phyloP scores from a whole-genome alignment of 2,113 vertebrate species.

The Octodon degus region DNA sequence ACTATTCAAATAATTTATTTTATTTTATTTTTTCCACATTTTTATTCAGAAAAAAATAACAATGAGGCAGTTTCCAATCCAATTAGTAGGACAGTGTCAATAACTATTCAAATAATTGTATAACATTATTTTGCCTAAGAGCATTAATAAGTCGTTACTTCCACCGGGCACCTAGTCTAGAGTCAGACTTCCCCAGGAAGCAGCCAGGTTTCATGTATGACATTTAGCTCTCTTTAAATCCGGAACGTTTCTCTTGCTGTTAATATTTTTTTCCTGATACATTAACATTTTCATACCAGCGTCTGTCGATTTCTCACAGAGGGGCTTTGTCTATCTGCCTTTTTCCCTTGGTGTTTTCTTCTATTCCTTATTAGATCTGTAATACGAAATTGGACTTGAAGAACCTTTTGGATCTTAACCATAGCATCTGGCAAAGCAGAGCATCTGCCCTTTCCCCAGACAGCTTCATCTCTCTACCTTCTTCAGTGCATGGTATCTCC shows the following conservation, averaged over 20 bases:
- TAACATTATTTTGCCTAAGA: background rate
- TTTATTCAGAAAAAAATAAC: no score
- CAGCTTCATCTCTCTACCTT: background rate
- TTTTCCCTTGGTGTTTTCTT: constrained; percentile 32
- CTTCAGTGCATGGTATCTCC: background rate
- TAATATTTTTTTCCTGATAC: background rate
- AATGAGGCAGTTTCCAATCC: no score
- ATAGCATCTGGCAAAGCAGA: background rate
- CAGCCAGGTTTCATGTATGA: background rate
- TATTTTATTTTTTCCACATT: no score
- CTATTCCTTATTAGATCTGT: background rate
- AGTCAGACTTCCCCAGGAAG: constrained; percentile 31
- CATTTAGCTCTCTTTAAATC: background rate
- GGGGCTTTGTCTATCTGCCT: background rate
- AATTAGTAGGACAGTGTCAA: no score
- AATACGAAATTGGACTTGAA: background rate
- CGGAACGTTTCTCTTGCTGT: background rate
- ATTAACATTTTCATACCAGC: background rate
- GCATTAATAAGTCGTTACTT: constrained; percentile 55
- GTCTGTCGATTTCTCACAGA: background rate
- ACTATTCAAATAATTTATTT: background rate
- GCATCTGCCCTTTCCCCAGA: background rate
- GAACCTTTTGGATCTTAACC: background rate
- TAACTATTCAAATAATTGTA: background rate
- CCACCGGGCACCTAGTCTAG: background rate